Evolutionary conservation across 2,113 vertebrate species (phyloP), one percentile per base, ranked within the genome.

Genomic region (Phalacrocorax brasilianus): DNA sequence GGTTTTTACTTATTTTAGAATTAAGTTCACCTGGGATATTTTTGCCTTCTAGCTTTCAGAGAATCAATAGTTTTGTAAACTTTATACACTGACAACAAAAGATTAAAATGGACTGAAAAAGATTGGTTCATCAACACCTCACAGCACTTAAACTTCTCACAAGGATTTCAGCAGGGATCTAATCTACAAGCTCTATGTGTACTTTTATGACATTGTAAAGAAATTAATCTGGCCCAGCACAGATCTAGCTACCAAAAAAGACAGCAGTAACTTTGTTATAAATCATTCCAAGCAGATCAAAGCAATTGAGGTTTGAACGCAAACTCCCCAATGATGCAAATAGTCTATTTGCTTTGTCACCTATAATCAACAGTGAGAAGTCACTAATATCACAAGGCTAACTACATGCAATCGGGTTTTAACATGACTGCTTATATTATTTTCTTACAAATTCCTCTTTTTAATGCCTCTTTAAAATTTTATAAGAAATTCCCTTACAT

Each of bases 321-420:
- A 94, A 65, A 71, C 20, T 95, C 74, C 44, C 73, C 58, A 42
- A 75, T 14, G 40, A 95, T 61, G 35, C 53, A 66, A 80, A 50
- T 2, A 82, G 23, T 17, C 61, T 42, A 44, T 56, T 85, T 87
- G 65, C 35, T 44, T 66, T 35, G 32, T 30, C 62, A 78, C 53
- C 65, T 53, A 28, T 14, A 65, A 74, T 14, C 35, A 68, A 68
- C 21, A 53, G 68, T 1, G 1, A 67, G 45, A 92, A 86, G 20
- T 61, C 62, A 81, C 30, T 53, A 68, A 30, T 19, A 72, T 44
- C 24, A 16, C 13, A 78, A 75, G 40, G 68, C 67, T 42, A 87
- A 61, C 20, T 20, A 52, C 0, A 0, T 9, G 23, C 33, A 65
- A 33, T 17, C 1, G 2, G 5, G 27, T 61, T 66, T 91, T 56